Evolutionary conservation across 2,888 invertebrate genomes (phyloP), one percentile per base, ranked within the genome.

Genomic region (Nymphalis urticae): DNA sequence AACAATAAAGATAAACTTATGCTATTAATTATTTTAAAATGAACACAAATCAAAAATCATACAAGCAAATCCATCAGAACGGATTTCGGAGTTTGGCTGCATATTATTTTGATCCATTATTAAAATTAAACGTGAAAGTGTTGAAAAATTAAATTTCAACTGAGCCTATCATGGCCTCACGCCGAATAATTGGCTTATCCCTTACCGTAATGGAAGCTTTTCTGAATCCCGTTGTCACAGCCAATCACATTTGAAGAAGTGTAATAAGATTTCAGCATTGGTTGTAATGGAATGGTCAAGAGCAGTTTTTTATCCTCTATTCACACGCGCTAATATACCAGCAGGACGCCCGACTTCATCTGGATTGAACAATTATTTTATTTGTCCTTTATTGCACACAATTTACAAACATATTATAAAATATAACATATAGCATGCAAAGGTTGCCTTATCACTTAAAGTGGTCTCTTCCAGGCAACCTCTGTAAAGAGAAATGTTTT

Each of bases 111-210:
- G 61, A 75, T 76, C 73, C 75, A 73, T 76, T 75, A 75, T 73
- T 72, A 64, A 72, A 75, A 77, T 75, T 75, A 72, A 74, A 71
- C 64, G 69, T 72, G 71, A 73, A 74, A 77, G 74, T 74, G 74
- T 77, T 77, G 78, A 80, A 79, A 79, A 79, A 80, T 78, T 78
- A 75, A 79, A 79, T 80, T 78, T 74, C 71, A 72, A 72, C 74
- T 54, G 74, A 77, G 75, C 75, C 76, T 73, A 75, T 79, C 74
- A 75, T 71, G 74, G 69, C 72, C 73, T 72, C 74, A 63, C 72
- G 65, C 65, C 68, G 66, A 53, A 67, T 79, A 79, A 79, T 78
- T 79, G 77, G 77, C 75, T 79, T 78, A 77, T 78, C 75, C 75
- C 76, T 75, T 73, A 72, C 68, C 72, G 73, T 78, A 76, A 78